These are phyloP conservation scores for Netta rufina DNA, from an alignment of 2,797 vertebrate species.

Conservation along the genomic window DNA sequence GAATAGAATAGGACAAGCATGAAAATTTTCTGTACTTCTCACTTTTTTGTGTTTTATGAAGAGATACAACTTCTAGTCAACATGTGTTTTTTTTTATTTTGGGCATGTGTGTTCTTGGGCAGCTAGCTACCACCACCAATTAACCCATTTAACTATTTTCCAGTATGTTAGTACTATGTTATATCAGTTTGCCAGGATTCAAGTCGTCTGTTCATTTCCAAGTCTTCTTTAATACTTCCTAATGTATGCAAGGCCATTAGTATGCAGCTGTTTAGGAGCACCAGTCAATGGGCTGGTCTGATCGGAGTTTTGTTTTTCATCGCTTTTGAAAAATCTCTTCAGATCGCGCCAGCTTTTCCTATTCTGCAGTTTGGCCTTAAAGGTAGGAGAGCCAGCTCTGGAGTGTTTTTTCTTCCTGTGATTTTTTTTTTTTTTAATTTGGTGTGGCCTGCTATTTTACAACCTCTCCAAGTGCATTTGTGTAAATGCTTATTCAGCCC, in stretches of 20 bases:
- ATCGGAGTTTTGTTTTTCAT: background rate
- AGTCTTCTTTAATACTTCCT: background rate
- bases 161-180: background rate
- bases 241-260: background rate
- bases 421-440: background rate
- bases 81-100: background rate
- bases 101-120: background rate
- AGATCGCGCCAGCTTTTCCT: background rate
- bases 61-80: background rate
- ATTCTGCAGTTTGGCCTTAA: background rate
- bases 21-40: background rate
- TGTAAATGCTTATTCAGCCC: conserved; percentile 57
- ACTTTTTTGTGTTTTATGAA: background rate
- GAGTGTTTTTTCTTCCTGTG: background rate
- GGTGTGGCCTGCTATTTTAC: conserved; percentile 18
- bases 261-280: background rate
- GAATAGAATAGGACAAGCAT: background rate
- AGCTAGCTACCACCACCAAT: background rate
- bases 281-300: background rate
- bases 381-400: background rate
- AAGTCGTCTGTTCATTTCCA: background rate
- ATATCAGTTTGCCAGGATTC: background rate
- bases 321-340: background rate
- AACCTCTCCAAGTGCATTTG: conserved; percentile 22
- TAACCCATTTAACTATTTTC: background rate